Conservation (phyloP, 1,140 invertebrate species). For the Ceratina australensis region DNA sequence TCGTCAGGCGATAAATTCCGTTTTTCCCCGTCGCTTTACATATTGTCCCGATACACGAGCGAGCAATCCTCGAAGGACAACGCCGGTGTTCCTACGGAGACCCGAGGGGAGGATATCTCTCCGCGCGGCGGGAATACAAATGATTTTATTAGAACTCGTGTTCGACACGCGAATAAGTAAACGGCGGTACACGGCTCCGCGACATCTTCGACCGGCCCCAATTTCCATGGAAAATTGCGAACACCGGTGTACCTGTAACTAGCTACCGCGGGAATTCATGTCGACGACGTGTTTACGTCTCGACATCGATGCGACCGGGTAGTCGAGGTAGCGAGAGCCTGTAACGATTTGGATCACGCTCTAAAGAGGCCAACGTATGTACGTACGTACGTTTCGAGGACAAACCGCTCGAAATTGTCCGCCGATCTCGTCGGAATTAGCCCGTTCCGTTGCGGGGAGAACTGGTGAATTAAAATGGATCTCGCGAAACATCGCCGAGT, state of each 20-base stretch:
- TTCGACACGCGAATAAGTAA: slow-evolving; percentile 38
- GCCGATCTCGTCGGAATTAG: too few relatives aligned
- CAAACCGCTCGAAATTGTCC: neutral
- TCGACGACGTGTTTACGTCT: neutral
- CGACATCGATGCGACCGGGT: neutral
- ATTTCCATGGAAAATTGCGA: neutral
- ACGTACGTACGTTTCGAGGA: neutral
- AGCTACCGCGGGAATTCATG: slow-evolving; percentile 1
- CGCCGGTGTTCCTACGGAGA: slow-evolving; percentile 44
- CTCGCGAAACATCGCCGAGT: neutral
- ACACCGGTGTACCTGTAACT: neutral
- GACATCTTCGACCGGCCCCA: slow-evolving; percentile 12
- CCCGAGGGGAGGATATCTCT: neutral
- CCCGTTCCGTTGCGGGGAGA: neutral
- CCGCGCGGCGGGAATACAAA: slow-evolving; percentile 70
- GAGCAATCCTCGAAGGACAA: slow-evolving; percentile 22
- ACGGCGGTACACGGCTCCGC: slow-evolving; percentile 36
- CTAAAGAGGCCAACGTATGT: neutral
- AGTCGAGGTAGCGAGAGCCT: too few relatives aligned
- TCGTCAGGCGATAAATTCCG: slow-evolving; percentile 54
- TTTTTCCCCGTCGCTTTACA: slow-evolving; percentile 60
- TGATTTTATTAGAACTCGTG: slow-evolving; percentile 68
- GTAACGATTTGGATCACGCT: neutral
- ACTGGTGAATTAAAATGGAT: neutral
- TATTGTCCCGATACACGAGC: slow-evolving; percentile 64